These are phyloP conservation scores for Eledone cirrhosa DNA, from an alignment of 2,888 invertebrate species.

Conservation along the genomic window DNA sequence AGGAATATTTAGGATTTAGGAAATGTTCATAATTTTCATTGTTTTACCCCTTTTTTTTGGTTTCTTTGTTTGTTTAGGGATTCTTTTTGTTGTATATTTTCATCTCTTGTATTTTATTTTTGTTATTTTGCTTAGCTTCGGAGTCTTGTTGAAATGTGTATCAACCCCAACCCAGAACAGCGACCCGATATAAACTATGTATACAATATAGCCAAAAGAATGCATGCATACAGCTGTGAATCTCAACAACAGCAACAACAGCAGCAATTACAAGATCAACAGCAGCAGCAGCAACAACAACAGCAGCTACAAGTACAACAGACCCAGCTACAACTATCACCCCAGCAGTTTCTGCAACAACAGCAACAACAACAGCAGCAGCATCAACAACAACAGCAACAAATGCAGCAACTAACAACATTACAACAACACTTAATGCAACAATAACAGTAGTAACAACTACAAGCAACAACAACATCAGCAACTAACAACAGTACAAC, in stretches of 20 bases:
- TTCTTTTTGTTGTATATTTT: too few relatives aligned
- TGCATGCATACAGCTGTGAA: constrained; percentile 56
- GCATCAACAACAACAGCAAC: constrained; percentile 38
- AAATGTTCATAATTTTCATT: too few relatives aligned
- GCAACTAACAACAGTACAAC: constrained; percentile 38
- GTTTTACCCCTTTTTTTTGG: too few relatives aligned
- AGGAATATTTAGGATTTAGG: too few relatives aligned
- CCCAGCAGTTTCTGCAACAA: constrained; percentile 30
- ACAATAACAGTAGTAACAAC: too few relatives aligned
- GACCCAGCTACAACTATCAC: constrained; percentile 33
- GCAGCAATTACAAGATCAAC: constrained; percentile 26
- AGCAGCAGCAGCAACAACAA: constrained; percentile 37
- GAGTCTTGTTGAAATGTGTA: constrained; percentile 69
- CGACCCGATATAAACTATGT: constrained; percentile 70
- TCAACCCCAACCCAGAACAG: constrained; percentile 69
- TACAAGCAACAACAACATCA: too few relatives aligned
- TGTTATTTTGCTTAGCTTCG: constrained; percentile 67
- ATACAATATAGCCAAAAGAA: constrained; percentile 67
- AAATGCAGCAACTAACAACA: background rate
- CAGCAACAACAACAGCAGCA: constrained; percentile 40
- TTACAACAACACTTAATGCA: too few relatives aligned
- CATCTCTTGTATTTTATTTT: too few relatives aligned
- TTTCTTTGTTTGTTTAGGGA: too few relatives aligned
- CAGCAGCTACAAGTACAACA: constrained; percentile 36
- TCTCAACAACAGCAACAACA: constrained; percentile 33